Percentiles rank a stretch among this genome's conserved stretches.
phyloP scores from a whole-genome alignment of 2,797 vertebrate genomes.

The Tragelaphus oryx region DNA sequence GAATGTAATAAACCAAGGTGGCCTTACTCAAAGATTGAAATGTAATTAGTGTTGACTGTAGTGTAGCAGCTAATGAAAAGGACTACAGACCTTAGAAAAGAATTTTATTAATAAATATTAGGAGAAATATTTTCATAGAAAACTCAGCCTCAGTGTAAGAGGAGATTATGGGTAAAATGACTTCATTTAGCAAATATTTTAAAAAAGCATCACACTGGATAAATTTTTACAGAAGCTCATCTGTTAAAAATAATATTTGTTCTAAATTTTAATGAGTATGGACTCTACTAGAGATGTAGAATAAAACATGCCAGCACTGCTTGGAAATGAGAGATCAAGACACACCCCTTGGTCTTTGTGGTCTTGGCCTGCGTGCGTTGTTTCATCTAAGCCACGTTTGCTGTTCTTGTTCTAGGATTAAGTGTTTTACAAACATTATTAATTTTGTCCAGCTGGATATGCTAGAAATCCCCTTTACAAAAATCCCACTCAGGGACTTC shows the following conservation, averaged over 20 bases:
- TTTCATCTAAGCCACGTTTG: not conserved
- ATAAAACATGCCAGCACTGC: not conserved
- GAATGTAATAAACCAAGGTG: conserved; percentile 28
- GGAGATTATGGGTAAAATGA: conserved; percentile 23
- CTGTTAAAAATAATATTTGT: not conserved
- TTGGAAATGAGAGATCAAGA: not conserved
- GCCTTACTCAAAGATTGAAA: conserved; percentile 51
- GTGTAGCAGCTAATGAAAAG: not conserved
- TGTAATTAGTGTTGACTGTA: conserved; percentile 41
- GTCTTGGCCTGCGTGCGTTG: fast-evolving
- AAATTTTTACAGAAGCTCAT: not conserved
- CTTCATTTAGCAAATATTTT: not conserved
- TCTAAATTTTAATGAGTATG: not conserved
- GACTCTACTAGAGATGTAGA: not conserved
- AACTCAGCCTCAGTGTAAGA: not conserved
- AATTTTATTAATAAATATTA: conserved; percentile 48
- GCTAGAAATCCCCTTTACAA: not conserved
- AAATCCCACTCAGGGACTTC: not conserved
- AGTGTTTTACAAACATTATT: not conserved
- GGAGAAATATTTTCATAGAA: conserved; percentile 38
- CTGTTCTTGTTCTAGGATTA: not conserved
- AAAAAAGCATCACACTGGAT: not conserved
- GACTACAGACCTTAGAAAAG: not conserved
- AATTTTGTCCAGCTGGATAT: not conserved
- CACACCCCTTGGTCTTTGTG: not conserved